Conservation (phyloP, 1,140 invertebrate species). For the Fopius arisanus region DNA sequence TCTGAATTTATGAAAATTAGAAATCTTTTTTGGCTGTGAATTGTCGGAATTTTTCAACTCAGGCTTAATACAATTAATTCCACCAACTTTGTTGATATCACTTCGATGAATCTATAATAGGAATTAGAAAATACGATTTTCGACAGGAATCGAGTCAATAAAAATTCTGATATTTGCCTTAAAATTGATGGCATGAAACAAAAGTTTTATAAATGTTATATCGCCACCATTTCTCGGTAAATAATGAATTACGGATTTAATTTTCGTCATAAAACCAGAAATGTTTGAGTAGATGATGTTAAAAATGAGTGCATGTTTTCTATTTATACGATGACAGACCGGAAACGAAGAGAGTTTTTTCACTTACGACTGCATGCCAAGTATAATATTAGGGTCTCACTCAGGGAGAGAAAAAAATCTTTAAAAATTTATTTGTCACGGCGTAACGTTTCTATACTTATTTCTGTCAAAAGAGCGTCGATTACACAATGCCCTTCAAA, state of each 20-base stretch:
- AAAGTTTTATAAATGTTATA: conserved; percentile 31
- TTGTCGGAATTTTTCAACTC: neutral
- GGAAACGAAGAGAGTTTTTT: conserved; percentile 6
- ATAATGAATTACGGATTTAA: neutral
- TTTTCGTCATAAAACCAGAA: neutral
- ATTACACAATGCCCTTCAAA: neutral
- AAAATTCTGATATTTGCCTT: neutral
- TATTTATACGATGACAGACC: neutral
- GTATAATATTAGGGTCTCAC: neutral
- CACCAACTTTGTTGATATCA: neutral
- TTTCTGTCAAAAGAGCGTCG: neutral
- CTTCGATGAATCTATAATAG: neutral
- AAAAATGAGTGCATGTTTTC: conserved; percentile 2
- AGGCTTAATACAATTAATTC: neutral
- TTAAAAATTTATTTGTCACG: neutral
- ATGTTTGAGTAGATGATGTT: neutral
- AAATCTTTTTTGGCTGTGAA: no score
- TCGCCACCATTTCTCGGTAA: neutral
- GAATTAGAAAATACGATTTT: conserved; percentile 41
- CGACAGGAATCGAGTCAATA: conserved; percentile 27
- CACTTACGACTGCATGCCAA: neutral
- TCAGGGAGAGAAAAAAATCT: neutral
- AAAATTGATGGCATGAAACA: conserved; percentile 47
- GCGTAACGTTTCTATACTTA: neutral
- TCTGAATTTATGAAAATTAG: no score